Evolutionary conservation across 2,113 vertebrate genomes (phyloP), one percentile per base, ranked within the genome.

Genomic region (Dendropsophus ebraccatus): DNA sequence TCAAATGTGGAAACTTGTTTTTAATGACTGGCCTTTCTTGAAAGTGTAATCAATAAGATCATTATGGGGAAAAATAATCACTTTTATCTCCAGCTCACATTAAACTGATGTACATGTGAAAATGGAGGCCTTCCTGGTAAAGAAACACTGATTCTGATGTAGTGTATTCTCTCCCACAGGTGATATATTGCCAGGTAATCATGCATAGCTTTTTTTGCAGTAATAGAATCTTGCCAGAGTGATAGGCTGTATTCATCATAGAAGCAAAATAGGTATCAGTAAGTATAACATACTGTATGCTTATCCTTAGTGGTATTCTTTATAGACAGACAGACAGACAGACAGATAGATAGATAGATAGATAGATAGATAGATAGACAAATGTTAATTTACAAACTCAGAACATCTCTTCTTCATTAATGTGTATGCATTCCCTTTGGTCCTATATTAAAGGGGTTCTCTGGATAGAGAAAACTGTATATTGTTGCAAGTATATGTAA

Each of bases 31-130:
- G 67, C 47, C 82, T 84, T 23, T 50, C 35, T 76, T 50, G n/a
- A 70, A 81, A 82, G 8, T 69, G 37, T 76, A 85, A 88, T 76
- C 56, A 81, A 70, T 82, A 85, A 2, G 58, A 88, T 8, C 5
- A n/a, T 0, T 52, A 41, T 9, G 56, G 47, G 79, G 87, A 52
- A 28, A n/a, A 45, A 10, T 5, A 45, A 84, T 77, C 47, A 77
- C 19, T 25, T 45, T 75, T 79, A 85, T 45, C 41, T 30, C 13
- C n/a, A 1, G n/a, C 25, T 65, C 1, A 65, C 25, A 58, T 14
- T 10, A 32, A 84, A 75, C 11, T 4, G 17, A 30, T 16, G 47
- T 6, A 52, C 25, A 41, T 45, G 50, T 54, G 16, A 28, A 62
- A 10, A 84, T 84, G 30, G 35, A 45, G n/a, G 60, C 17, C 47